Evolutionary conservation across 2,888 invertebrate species (phyloP).

Genomic region (Pristionchus entomophagus): DNA sequence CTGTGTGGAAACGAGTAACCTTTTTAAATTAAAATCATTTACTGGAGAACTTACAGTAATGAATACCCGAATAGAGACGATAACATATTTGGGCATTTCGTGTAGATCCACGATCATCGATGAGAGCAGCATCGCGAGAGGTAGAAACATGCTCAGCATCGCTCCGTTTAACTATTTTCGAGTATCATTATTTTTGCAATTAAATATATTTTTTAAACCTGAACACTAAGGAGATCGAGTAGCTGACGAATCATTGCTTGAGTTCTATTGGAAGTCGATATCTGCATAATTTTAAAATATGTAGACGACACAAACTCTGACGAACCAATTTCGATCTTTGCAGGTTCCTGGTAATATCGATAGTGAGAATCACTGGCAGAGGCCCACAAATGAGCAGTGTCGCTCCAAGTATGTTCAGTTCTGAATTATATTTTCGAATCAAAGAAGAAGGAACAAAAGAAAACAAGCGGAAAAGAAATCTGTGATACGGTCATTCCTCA

Average conservation of each 20-base stretch:
- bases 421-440: not conserved
- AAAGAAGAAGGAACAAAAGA: not conserved
- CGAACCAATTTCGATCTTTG: not conserved
- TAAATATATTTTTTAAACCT: not conserved
- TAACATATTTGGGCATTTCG: not conserved
- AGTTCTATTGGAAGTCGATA: not conserved
- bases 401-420: not conserved
- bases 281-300: not conserved
- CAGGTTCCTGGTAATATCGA: not conserved
- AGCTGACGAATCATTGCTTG: not conserved
- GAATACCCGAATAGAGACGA: not conserved
- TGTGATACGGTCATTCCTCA: too few relatives aligned
- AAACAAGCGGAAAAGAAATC: not conserved
- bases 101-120: not conserved
- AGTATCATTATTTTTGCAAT: not conserved
- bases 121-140: not conserved
- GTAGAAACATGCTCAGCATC: not conserved
- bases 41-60: not conserved
- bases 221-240: not conserved
- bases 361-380: not conserved
- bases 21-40: not conserved
- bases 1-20: too few relatives aligned
- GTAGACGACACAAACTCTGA: not conserved
- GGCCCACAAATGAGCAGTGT: not conserved
- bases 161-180: not conserved